Percentiles rank a stretch among this genome's conserved stretches.
These are phyloP conservation scores for Caenorhabditis sp. DNA, from an alignment of 2,888 invertebrate genomes.

Conservation along the genomic window DNA sequence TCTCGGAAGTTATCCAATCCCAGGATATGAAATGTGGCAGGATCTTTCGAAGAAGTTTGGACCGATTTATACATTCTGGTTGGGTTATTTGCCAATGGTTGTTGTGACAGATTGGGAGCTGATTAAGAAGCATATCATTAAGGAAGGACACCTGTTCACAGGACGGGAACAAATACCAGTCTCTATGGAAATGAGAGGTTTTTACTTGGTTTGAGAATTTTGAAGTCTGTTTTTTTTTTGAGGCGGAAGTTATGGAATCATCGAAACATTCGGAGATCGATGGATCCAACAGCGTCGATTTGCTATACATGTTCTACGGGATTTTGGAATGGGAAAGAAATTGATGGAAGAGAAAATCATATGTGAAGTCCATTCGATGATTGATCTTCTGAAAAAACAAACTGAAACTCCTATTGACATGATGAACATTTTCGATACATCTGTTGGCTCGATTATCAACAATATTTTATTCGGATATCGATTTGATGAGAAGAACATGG, in stretches of 20 bases:
- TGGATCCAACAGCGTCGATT: constrained; percentile 41
- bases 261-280: constrained; percentile 31
- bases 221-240: too few species aligned
- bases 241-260: constrained; percentile 37
- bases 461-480: constrained; percentile 45
- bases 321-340: constrained; percentile 49
- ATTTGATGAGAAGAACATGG: constrained; percentile 43
- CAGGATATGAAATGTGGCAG: constrained; percentile 35
- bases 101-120: constrained; percentile 33
- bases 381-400: constrained; percentile 13
- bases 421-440: constrained; percentile 32
- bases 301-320: constrained; percentile 42
- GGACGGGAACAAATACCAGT: neutral
- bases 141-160: neutral
- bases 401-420: constrained; percentile 16
- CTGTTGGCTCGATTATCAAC: constrained; percentile 47
- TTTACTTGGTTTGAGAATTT: too few species aligned
- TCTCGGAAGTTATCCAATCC: constrained; percentile 16
- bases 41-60: constrained; percentile 35
- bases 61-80: constrained; percentile 41
- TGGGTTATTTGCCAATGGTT: constrained; percentile 37
- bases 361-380: constrained; percentile 10
- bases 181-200: constrained; percentile 7
- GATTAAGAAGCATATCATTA: constrained; percentile 35
- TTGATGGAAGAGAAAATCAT: constrained; percentile 50